phyloP scores from a whole-genome alignment of 2,797 vertebrate species.

The Acanthiza pusilla region DNA sequence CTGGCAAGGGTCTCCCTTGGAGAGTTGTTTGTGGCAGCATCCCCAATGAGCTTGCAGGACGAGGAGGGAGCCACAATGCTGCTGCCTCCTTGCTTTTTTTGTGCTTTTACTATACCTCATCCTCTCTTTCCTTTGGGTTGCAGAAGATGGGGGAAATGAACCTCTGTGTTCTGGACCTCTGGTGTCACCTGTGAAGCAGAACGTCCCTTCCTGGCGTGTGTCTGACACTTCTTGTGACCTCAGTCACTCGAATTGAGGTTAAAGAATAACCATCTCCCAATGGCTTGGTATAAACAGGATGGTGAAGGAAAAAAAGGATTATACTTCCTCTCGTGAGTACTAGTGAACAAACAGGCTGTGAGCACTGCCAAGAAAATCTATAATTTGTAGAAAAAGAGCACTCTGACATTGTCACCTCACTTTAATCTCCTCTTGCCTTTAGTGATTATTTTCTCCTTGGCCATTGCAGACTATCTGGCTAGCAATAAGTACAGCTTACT shows the following conservation, averaged over 20 bases:
- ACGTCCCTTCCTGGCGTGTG: not conserved
- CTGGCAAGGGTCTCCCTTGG: not conserved
- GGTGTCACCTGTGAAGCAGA: not conserved
- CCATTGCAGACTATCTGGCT: constrained; percentile 25
- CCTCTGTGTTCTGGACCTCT: not conserved
- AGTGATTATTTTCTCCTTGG: constrained; percentile 48
- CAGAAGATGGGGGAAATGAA: not conserved
- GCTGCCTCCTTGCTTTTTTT: not conserved
- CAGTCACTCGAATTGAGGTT: not conserved
- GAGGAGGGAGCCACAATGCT: not conserved
- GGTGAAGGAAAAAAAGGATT: not conserved
- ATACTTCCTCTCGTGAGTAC: not conserved
- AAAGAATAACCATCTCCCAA: not conserved
- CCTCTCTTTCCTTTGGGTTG: not conserved
- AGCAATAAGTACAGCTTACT: constrained; percentile 45
- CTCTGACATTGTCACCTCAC: not conserved
- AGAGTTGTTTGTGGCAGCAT: not conserved
- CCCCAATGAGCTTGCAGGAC: accelerated
- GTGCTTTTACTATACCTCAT: not conserved
- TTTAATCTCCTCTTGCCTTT: constrained; percentile 27
- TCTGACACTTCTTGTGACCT: accelerated
- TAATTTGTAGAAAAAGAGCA: constrained; percentile 7
- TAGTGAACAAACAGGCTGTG: not conserved
- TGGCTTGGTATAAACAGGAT: not conserved
- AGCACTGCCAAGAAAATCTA: constrained; percentile 12